phyloP scores from a whole-genome alignment of 2,113 vertebrate species.

The Varanus salvator region DNA sequence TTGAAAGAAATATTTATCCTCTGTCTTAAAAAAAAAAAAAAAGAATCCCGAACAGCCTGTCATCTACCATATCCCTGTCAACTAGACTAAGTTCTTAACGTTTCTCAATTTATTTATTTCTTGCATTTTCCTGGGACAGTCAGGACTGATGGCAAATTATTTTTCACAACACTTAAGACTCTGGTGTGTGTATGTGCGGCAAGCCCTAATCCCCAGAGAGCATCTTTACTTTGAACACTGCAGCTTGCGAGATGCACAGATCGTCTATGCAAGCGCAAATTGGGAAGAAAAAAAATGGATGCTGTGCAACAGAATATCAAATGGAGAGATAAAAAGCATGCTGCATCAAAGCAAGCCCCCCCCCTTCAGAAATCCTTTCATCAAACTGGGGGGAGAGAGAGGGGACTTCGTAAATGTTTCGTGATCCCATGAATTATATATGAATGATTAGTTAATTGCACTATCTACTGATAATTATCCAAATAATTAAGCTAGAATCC shows the following conservation, averaged over 20 bases:
- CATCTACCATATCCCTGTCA: constrained; percentile 24
- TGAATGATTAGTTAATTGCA: constrained; percentile 62
- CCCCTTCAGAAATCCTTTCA: constrained; percentile 61
- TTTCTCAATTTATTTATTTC: constrained; percentile 50
- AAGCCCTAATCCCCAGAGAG: constrained; percentile 61
- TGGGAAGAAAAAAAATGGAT: constrained; percentile 44
- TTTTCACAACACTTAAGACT: constrained; percentile 67
- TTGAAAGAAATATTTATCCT: constrained; percentile 45
- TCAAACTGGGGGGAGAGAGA: constrained; percentile 47
- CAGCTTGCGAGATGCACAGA: constrained; percentile 57
- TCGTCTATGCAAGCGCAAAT: constrained; percentile 62
- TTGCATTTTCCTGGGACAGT: constrained; percentile 34
- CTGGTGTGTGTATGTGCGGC: constrained; percentile 23
- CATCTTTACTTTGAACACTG: constrained; percentile 52
- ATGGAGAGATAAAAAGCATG: constrained; percentile 62
- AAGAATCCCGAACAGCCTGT: not conserved
- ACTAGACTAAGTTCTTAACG: constrained; percentile 39
- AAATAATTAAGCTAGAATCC: constrained; percentile 50
- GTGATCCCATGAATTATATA: constrained; percentile 65
- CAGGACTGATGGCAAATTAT: constrained; percentile 61
- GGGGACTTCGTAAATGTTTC: constrained; percentile 68
- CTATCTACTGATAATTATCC: constrained; percentile 53
- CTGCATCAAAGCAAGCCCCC: constrained; percentile 58
- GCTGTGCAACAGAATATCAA: constrained; percentile 59
- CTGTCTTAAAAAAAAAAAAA: constrained; percentile 23